Evolutionary conservation across 2,113 vertebrate genomes (phyloP), one percentile per base, ranked within the genome.

Genomic region (Pavo muticus): DNA sequence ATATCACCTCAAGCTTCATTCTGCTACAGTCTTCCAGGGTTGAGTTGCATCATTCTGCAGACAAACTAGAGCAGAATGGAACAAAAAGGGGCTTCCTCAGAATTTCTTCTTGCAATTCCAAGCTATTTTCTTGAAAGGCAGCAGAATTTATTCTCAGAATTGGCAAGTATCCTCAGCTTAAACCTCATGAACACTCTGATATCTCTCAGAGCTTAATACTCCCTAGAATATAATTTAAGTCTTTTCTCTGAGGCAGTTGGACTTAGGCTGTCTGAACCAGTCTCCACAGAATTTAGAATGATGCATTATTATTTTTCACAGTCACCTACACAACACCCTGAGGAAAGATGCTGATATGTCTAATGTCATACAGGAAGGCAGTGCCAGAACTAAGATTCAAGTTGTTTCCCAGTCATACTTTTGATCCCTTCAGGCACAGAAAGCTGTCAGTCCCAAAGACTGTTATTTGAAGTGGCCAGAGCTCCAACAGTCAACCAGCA

Each of bases 151-250:
- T 71, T 93, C 73, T 87, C 57, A 95, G 86, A 91, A 87, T 83
- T 93, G 91, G 85, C 91, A 68, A 77, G 60, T 93, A 70, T 82
- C 44, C 67, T 84, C 57, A 94, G 80, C 59, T 95, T 90, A 87
- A 83, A 50, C 52, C 40, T 91, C 90, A 81, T 88, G 73, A 93
- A 86, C 57, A 57, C 69, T 69, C 71, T 64, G 75, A 52, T 95
- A 90, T 90, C 85, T 95, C 69, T 68, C 57, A 60, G 75, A 95
- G 85, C 48, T 95, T 94, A 95, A 94, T 91, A 90, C 72, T 61
- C 39, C 37, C 42, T 60, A 64, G 85, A 83, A 87, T 78, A 69
- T 67, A 57, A 91, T 85, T 92, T 91, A 90, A 92, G 42, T 76
- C 27, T 94, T 77, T 47, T 94, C 71, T 94, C 82, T 68, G 75